Conservation (phyloP, 2,888 invertebrate genomes). For the Apomyelois bistriatella region DNA sequence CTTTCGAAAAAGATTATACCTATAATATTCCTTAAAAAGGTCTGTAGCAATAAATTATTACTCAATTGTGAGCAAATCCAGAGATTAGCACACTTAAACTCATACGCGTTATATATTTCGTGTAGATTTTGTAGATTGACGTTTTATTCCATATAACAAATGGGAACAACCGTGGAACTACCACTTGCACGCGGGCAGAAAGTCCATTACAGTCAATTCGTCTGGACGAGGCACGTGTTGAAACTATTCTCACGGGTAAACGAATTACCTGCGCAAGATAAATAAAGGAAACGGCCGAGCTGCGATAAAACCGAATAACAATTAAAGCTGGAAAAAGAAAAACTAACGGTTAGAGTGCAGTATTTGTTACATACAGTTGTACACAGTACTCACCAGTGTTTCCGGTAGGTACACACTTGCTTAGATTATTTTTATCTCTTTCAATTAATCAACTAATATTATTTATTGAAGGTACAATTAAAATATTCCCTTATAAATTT, state of each 20-base stretch:
- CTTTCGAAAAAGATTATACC: no score
- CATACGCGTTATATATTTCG: not conserved
- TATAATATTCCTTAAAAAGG: no score
- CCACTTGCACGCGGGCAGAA: slow-evolving; percentile 51
- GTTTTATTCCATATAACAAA: not conserved
- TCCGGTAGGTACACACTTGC: no score
- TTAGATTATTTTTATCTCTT: no score
- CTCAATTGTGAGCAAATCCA: no score
- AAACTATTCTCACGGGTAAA: slow-evolving; percentile 73
- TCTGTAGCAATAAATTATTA: no score
- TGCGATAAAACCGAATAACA: slow-evolving; percentile 56
- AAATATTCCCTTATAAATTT: no score
- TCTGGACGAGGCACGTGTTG: slow-evolving; percentile 69
- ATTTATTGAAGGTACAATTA: no score
- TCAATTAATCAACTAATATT: no score
- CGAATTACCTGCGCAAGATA: slow-evolving; percentile 67
- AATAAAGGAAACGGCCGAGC: slow-evolving; percentile 57
- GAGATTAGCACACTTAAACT: not conserved
- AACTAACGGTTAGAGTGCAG: slow-evolving; percentile 24
- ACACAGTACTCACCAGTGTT: no score
- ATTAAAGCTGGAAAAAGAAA: slow-evolving; percentile 47
- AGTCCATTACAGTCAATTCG: slow-evolving; percentile 73
- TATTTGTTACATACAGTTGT: slow-evolving; percentile 12
- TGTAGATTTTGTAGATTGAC: not conserved
- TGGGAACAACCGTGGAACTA: slow-evolving; percentile 17